Conservation (phyloP, 2,888 invertebrate genomes). For the Ischnura elegans region DNA sequence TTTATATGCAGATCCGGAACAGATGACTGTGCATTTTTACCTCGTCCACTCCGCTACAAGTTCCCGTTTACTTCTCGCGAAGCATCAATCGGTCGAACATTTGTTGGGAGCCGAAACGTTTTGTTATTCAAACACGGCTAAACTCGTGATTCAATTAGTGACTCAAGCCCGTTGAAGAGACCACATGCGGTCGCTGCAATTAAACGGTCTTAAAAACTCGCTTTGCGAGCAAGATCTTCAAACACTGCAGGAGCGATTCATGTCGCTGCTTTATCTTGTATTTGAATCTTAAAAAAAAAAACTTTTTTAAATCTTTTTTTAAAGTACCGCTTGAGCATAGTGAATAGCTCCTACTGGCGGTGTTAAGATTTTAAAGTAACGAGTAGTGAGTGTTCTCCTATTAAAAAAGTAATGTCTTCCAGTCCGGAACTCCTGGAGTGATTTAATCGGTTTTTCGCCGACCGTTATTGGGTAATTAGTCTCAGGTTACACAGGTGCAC, state of each 20-base stretch:
- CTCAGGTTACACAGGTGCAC: neutral
- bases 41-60: neutral
- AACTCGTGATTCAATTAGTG: neutral
- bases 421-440: neutral
- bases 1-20: no score
- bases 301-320: neutral
- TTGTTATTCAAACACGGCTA: neutral
- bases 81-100: neutral
- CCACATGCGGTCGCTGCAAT: neutral
- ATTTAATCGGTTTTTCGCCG: neutral
- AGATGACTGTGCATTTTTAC: neutral
- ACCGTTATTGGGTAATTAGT: slow-evolving; percentile 35
- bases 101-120: neutral
- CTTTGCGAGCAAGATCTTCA: neutral
- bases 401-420: neutral
- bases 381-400: no score
- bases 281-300: neutral
- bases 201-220: neutral
- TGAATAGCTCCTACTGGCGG: neutral
- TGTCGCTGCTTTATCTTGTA: neutral
- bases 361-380: neutral
- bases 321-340: neutral
- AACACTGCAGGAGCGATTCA: neutral
- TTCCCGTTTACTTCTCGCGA: neutral
- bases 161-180: neutral